Evolutionary conservation across 2,797 vertebrate species (phyloP).

Genomic region (Malurus splendens): DNA sequence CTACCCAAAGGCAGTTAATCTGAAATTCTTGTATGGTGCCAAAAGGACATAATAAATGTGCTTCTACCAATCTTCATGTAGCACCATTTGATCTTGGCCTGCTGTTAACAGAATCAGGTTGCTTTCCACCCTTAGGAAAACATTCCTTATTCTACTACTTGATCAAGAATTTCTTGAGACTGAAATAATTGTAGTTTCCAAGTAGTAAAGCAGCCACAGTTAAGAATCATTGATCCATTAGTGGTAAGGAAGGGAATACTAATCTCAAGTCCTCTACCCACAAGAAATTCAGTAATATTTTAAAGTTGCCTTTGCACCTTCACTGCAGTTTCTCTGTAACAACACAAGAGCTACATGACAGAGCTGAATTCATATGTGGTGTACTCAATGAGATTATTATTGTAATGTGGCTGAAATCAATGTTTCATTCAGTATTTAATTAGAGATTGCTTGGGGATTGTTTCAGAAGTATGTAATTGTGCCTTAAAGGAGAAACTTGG

Average conservation of each 20-base stretch:
- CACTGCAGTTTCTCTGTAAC: neutral
- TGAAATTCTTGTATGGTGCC: neutral
- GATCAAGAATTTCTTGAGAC: neutral
- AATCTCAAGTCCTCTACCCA: neutral
- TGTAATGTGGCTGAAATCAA: neutral
- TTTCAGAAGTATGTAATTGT: conserved; percentile 10
- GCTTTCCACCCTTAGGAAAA: neutral
- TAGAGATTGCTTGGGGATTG: conserved; percentile 17
- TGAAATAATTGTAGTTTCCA: neutral
- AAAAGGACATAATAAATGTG: neutral
- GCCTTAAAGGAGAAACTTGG: conserved; percentile 36
- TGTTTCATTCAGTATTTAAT: conserved; percentile 27
- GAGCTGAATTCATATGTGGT: neutral
- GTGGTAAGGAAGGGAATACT: neutral
- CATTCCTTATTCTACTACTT: neutral
- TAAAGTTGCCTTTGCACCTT: neutral
- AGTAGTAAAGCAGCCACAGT: neutral
- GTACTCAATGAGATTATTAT: neutral
- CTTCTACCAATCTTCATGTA: neutral
- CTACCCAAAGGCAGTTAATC: neutral
- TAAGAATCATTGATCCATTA: neutral
- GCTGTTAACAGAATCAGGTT: neutral
- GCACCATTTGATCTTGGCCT: neutral
- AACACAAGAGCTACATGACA: neutral
- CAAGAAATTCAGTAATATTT: neutral